Conservation (phyloP, 1,140 invertebrate genomes). For the Sarcophaga bullata region DNA sequence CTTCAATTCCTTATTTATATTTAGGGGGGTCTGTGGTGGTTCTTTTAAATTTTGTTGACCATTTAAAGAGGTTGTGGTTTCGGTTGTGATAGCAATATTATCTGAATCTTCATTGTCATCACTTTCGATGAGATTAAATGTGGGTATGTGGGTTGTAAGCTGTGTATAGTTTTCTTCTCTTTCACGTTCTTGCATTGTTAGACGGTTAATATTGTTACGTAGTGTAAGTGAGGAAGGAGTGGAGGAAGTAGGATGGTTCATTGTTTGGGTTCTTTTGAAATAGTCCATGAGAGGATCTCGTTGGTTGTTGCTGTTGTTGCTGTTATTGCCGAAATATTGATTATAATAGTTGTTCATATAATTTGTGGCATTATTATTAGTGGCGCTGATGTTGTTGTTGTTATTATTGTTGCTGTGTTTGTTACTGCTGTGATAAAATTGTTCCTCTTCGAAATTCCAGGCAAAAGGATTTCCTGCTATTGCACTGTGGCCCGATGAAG, state of each 20-base stretch:
- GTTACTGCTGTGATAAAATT: constrained; percentile 27
- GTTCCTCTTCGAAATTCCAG: constrained; percentile 56
- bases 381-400: constrained; percentile 40
- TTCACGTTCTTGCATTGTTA: not conserved
- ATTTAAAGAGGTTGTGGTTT: not conserved
- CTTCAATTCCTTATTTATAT: not conserved
- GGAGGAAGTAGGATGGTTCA: not conserved
- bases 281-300: not conserved
- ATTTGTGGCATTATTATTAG: not conserved
- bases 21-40: not conserved
- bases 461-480: constrained; percentile 42
- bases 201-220: not conserved
- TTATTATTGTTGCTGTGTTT: constrained; percentile 26
- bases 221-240: not conserved
- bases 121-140: not conserved
- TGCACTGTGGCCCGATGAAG: constrained; percentile 10
- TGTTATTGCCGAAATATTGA: not conserved
- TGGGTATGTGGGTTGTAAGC: not conserved
- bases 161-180: not conserved
- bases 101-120: constrained; percentile 23
- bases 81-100: not conserved
- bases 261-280: not conserved
- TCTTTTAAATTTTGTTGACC: not conserved
- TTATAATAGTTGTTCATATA: constrained; percentile 5
- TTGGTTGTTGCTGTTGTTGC: constrained; percentile 10